A percentile compares a stretch with the other conserved stretches of the same genome.
Evolutionary conservation across 2,888 invertebrate species (phyloP).

Genomic region (Ennomos fuscantarius): DNA sequence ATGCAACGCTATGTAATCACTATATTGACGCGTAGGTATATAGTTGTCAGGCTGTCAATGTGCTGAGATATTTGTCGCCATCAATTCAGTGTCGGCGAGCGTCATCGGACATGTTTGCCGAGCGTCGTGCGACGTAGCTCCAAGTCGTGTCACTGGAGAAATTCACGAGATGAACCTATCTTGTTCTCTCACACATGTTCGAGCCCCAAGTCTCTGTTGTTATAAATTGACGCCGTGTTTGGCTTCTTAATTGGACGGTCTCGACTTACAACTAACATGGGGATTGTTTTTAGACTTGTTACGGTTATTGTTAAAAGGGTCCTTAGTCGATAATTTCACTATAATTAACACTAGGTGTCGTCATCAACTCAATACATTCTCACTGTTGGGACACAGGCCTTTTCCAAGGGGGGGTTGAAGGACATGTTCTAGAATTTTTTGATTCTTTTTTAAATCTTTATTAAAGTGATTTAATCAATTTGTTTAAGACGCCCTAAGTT

Average conservation of each 20-base stretch:
- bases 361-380: too few relatives aligned
- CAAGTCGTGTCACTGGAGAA: conserved; percentile 68
- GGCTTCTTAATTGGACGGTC: conserved; percentile 66
- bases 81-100: conserved; percentile 58
- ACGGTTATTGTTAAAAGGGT: conserved; percentile 19
- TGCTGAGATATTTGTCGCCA: conserved; percentile 60
- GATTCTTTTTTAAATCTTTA: too few relatives aligned
- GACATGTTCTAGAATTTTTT: too few relatives aligned
- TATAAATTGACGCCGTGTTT: conserved; percentile 73
- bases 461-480: too few relatives aligned
- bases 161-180: conserved; percentile 69
- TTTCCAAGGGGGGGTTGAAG: too few relatives aligned
- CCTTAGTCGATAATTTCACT: background rate
- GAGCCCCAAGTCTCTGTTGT: conserved; percentile 66
- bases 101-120: conserved; percentile 63
- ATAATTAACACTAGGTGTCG: too few relatives aligned
- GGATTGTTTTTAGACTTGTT: conserved; percentile 16
- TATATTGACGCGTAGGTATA: conserved; percentile 12
- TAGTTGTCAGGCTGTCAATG: conserved; percentile 36
- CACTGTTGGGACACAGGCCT: too few relatives aligned
- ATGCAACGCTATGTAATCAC: conserved; percentile 26
- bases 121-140: conserved; percentile 43
- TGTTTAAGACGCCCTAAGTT: too few relatives aligned
- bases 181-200: conserved; percentile 46
- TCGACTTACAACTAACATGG: conserved; percentile 47